These are phyloP conservation scores for Calameuta idolon DNA, from an alignment of 2,888 invertebrate genomes.

Conservation along the genomic window DNA sequence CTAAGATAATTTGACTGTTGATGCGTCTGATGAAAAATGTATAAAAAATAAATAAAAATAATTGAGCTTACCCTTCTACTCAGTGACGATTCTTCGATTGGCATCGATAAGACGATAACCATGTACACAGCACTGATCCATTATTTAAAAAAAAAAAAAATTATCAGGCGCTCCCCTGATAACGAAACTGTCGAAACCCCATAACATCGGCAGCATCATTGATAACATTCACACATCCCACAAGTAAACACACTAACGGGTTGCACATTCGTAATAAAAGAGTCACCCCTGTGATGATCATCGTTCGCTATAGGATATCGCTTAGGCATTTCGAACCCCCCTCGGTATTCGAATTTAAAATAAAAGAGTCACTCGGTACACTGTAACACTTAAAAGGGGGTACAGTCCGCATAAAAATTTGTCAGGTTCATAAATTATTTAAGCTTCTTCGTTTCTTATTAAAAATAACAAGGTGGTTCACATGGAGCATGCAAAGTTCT, in stretches of 20 bases:
- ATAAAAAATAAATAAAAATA: neutral
- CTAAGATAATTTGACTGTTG: no score
- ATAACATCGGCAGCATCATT: neutral
- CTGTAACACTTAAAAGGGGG: neutral
- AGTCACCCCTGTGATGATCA: neutral
- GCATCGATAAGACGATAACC: neutral
- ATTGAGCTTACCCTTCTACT: neutral
- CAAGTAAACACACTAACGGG: neutral
- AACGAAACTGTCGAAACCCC: neutral
- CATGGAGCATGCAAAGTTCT: neutral
- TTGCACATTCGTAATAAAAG: neutral
- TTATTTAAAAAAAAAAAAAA: neutral
- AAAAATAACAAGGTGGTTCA: neutral
- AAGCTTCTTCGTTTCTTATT: neutral
- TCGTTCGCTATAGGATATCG: neutral
- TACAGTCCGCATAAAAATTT: neutral
- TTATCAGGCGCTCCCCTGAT: neutral
- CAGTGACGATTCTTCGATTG: neutral
- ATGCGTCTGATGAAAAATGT: no score
- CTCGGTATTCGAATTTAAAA: neutral
- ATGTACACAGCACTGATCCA: neutral
- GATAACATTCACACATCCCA: neutral
- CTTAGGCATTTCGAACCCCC: neutral
- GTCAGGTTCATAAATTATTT: no score
- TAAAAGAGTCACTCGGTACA: neutral